Base-by-base conservation (phyloP, 2,888 invertebrate genomes). In the Serripes groenlandicus region DNA sequence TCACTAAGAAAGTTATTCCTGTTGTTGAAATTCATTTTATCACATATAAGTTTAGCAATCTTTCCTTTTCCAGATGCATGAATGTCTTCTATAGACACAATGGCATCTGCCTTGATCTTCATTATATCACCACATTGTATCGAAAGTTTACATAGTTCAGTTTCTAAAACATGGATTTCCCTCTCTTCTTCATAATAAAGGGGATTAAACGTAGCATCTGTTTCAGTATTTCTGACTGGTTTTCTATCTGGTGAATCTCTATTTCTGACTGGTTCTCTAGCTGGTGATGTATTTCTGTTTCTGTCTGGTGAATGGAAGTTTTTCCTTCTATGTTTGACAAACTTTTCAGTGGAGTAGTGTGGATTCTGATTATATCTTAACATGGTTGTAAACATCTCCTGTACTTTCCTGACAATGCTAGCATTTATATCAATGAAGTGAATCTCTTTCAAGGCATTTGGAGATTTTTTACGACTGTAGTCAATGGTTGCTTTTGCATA, bases 391-490 rank as follows among this genome's bases (percentile, higher is more conserved):
- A 71, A 81, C 64, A 49, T 58, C n/a, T 37, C 5, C 30, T 78
- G 80, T 58, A 87, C 84, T 1, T 76, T 60, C 7, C 68, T 52
- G n/a, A 86, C 74, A 66, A 89, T 83, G 7, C 79, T 66, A 5
- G 49, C n/a, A 35, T 85, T 84, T 23, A 72, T 87, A 75, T 90
- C 86, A 58, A 91, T 78, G 75, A 91, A 84, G 52, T 89, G 90
- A 9, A 91, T 85, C 73, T 90, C 90, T 58, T 75, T 64, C n/a
- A 90, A 60, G 23, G 54, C 52, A 18, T 4, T 32, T 18, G 37
- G 26, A 0, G 62, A n/a, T 28, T 58, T 37, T 34, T 21, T 74
- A 1, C 28, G 49, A 18, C 80, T 70, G 64, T 76, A 90, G n/a
- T 75, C 71, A 9, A 81, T 32, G 7, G 89, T 79, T 11, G 88